These are phyloP conservation scores for Aricia agestis DNA, from an alignment of 1,140 invertebrate species.

Conservation along the genomic window DNA sequence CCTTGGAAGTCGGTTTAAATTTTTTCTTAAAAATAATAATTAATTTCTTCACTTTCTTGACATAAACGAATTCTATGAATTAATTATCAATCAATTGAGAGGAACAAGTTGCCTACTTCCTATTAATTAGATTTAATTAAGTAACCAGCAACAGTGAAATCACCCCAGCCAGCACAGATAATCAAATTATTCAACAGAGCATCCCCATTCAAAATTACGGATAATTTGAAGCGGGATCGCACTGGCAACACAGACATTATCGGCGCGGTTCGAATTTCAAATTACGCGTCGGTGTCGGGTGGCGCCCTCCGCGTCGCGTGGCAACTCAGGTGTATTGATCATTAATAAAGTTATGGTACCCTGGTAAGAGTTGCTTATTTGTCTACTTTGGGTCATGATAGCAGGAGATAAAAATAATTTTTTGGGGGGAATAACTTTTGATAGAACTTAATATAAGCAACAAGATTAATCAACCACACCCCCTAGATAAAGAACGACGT, in stretches of 20 bases:
- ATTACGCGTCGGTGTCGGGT: conserved; percentile 70
- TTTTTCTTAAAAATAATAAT: no score
- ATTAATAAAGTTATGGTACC: conserved; percentile 31
- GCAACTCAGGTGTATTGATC: conserved; percentile 70
- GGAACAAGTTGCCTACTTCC: not conserved
- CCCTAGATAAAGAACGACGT: no score
- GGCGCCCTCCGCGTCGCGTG: conserved; percentile 65
- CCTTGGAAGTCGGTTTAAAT: no score
- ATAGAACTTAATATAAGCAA: no score
- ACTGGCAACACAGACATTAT: conserved; percentile 69
- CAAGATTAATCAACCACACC: no score
- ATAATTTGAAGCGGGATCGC: conserved; percentile 52
- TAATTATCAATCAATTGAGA: not conserved
- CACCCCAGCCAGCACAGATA: conserved; percentile 10
- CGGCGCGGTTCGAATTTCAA: conserved; percentile 68
- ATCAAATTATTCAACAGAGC: conserved; percentile 18
- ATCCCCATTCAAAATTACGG: conserved; percentile 51
- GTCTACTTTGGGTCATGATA: not conserved
- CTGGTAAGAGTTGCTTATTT: conserved; percentile 22
- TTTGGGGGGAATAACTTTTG: no score
- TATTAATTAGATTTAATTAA: conserved; percentile 12
- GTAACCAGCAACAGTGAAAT: conserved; percentile 9
- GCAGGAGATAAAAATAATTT: no score
- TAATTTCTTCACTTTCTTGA: no score
- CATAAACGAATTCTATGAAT: no score